These are phyloP conservation scores for Plebejus anna DNA, from an alignment of 2,888 invertebrate species.

Conservation along the genomic window DNA sequence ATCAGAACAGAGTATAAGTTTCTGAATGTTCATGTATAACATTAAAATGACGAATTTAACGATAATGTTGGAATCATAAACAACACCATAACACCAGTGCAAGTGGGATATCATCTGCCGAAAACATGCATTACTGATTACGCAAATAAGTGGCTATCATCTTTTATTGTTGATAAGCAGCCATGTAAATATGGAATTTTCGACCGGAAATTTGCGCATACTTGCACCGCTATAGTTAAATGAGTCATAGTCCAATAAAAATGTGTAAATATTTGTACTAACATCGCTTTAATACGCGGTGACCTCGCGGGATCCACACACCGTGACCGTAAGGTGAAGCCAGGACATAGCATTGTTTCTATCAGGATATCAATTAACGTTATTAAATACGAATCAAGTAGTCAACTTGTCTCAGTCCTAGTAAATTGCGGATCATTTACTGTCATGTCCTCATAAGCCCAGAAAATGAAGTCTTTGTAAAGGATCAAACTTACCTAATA, in stretches of 20 bases:
- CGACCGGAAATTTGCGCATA: slow-evolving; percentile 54
- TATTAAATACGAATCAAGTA: background rate
- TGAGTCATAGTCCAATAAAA: slow-evolving; percentile 39
- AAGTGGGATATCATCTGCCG: background rate
- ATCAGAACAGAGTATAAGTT: background rate
- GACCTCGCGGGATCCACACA: slow-evolving; percentile 16
- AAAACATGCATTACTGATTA: slow-evolving; percentile 1
- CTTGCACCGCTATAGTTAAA: slow-evolving; percentile 46
- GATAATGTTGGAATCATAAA: slow-evolving; percentile 7
- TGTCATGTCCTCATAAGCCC: background rate
- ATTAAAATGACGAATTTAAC: background rate
- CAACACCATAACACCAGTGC: background rate
- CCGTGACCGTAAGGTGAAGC: slow-evolving; percentile 9
- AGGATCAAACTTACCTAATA: no score
- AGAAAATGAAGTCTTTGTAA: no score
- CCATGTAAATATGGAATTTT: slow-evolving; percentile 42
- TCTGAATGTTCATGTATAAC: background rate
- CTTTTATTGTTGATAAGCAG: slow-evolving; percentile 27
- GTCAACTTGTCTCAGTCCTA: background rate
- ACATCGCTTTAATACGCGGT: background rate
- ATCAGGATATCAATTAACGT: slow-evolving; percentile 13
- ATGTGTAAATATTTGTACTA: slow-evolving; percentile 17
- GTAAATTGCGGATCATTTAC: background rate
- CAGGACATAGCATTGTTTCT: background rate
- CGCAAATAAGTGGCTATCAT: background rate